Evolutionary conservation across 2,888 invertebrate genomes (phyloP).

Genomic region (Lamellibrachia satsuma): DNA sequence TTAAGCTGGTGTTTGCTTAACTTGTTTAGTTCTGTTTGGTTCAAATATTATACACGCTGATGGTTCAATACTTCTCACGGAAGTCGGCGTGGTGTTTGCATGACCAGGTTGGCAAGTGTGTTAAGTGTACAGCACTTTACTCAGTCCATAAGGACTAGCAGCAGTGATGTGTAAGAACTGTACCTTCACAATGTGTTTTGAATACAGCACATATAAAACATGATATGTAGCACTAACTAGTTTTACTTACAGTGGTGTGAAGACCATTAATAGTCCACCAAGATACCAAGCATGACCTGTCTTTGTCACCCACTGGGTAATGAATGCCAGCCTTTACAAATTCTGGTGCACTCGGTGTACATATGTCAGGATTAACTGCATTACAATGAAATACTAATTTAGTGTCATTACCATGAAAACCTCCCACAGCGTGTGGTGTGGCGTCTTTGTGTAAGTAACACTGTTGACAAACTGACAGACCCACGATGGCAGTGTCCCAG

Average conservation of each 20-base stretch:
- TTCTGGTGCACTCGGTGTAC: background rate
- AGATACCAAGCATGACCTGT: background rate
- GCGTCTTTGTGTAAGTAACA: background rate
- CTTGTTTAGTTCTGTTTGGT: background rate
- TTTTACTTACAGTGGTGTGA: background rate
- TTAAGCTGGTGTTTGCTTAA: constrained; percentile 10
- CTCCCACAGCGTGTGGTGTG: background rate
- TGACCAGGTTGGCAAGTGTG: background rate
- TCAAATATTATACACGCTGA: background rate
- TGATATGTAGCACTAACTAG: background rate
- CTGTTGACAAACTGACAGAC: background rate
- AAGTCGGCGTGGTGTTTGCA: background rate
- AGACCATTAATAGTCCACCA: background rate
- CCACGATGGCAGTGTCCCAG: background rate
- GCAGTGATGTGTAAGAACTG: background rate
- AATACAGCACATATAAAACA: background rate
- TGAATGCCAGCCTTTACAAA: background rate
- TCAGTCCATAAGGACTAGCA: background rate
- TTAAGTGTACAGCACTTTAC: background rate
- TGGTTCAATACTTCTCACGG: constrained; percentile 1
- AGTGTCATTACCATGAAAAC: background rate
- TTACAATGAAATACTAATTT: background rate
- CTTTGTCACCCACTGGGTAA: background rate
- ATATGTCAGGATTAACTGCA: background rate
- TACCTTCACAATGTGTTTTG: background rate